phyloP scores from a whole-genome alignment of 92 coral and sea anemone genomes.

The Hydrozoanthus gracilis region DNA sequence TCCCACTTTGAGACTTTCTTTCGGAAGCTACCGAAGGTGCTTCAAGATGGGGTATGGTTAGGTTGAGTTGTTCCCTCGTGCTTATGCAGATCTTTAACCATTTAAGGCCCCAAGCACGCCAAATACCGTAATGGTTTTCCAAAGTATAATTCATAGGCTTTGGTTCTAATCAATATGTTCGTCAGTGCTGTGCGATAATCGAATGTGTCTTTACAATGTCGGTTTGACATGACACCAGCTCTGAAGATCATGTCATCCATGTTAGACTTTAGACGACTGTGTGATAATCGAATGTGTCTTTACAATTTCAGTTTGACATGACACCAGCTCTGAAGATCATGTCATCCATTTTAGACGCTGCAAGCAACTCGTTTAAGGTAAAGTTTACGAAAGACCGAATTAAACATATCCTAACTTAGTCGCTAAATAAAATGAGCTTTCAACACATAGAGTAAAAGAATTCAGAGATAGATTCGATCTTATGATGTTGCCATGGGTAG shows the following conservation, averaged over 20 bases:
- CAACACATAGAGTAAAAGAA: no score
- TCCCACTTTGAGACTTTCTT: conserved; percentile 94
- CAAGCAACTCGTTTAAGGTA: conserved; percentile 94
- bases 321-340: conserved; percentile 89
- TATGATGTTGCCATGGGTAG: no score
- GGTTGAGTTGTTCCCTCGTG: not conserved
- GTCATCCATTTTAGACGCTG: conserved; percentile 91
- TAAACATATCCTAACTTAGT: no score
- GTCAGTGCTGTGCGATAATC: not conserved
- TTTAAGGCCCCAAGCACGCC: no score
- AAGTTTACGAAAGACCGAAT: not conserved
- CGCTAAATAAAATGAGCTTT: not conserved
- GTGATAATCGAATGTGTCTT: not conserved
- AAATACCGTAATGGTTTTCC: no score
- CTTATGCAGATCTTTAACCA: no score
- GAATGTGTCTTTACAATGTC: conserved; percentile 15
- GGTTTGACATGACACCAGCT: conserved; percentile 91
- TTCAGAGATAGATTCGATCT: no score
- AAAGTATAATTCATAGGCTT: no score
- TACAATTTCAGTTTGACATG: conserved; percentile 75
- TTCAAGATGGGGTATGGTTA: conserved; percentile 86
- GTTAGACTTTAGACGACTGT: no score
- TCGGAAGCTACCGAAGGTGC: conserved; percentile 87
- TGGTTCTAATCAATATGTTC: no score
- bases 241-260: conserved; percentile 86